Evolutionary conservation across 2,797 vertebrate species (phyloP), one percentile per base, ranked within the genome.

Genomic region (Zenarchopterus dispar): DNA sequence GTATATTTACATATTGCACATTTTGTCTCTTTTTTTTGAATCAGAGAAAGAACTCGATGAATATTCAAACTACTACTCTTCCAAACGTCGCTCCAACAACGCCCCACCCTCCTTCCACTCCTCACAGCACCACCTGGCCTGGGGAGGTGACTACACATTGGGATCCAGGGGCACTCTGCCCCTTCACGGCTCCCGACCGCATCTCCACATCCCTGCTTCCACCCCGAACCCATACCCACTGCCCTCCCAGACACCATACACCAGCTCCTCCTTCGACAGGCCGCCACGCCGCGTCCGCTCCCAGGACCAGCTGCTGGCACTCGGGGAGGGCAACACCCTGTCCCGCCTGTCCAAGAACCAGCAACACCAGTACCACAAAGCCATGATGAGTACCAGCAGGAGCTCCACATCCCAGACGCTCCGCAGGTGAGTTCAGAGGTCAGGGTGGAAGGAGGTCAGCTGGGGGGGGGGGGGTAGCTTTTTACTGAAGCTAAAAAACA

Each of bases 31-130:
- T 55, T 39, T 13, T 46, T n/a, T 6, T 39, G 50, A 58, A 66
- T 51, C 95, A 88, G 96, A 97, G 83, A 96, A 94, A 89, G 96
- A 97, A 36, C 89, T 96, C 31, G 96, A 97, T 2, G 96, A 97
- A 22, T 95, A 95, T 75, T 92, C 86, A 0, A 69, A 56, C 65
- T 87, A 91, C 82, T 89, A 91, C 84, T 62, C 54, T 65, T 74
- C 84, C 71, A 91, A 91, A 19, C 80, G 92, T 0, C 88, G 91
- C 47, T 64, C 81, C 76, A 90, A 86, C 82, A 90, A 92, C 36
- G 84, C 76, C 0, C 68, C 73, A 0, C 86, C 82, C 52, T 91
- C 93, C 66, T 94, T 95, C 77, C 73, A 93, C 84, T 93, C 91
- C 57, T 93, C 91, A 9, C 91, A 94, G 77, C 90, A 93, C 76